These are phyloP conservation scores for Sycobia sp. DNA, from an alignment of 1,140 invertebrate genomes.

Conservation along the genomic window DNA sequence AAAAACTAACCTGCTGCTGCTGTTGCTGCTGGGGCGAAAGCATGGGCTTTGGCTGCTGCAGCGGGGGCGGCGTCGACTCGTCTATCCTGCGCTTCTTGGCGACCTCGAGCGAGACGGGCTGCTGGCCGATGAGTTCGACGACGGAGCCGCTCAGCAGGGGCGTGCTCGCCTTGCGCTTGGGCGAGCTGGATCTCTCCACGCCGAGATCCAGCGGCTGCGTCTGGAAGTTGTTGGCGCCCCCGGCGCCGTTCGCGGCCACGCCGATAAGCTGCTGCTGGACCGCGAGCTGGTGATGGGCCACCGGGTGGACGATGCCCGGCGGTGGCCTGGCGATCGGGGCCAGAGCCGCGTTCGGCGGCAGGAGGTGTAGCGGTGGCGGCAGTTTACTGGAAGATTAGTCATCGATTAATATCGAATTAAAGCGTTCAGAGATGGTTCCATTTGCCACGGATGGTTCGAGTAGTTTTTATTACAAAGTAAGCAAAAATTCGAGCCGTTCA, in stretches of 20 bases:
- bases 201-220: slow-evolving; percentile 78
- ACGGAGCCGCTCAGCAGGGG: slow-evolving; percentile 33
- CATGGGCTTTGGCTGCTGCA: slow-evolving; percentile 22
- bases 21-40: slow-evolving; percentile 44
- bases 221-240: slow-evolving; percentile 57
- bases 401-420: neutral
- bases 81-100: slow-evolving; percentile 58
- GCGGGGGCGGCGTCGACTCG: slow-evolving; percentile 50
- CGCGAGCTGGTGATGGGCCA: slow-evolving; percentile 49
- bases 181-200: slow-evolving; percentile 63
- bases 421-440: too few species aligned
- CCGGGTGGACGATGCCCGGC: slow-evolving; percentile 49
- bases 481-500: too few species aligned
- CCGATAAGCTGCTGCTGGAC: slow-evolving; percentile 59
- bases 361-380: slow-evolving; percentile 14
- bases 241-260: slow-evolving; percentile 17
- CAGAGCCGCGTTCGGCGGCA: slow-evolving; percentile 55
- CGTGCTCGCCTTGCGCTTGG: slow-evolving; percentile 65
- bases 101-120: slow-evolving; percentile 64
- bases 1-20: too few species aligned
- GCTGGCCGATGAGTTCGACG: slow-evolving; percentile 44
- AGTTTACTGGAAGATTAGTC: slow-evolving; percentile 27
- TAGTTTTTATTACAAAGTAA: too few species aligned
- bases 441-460: too few species aligned
- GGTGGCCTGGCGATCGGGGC: slow-evolving; percentile 55